Conservation (phyloP, 1,140 invertebrate species). For the Drosophila miranda region DNA sequence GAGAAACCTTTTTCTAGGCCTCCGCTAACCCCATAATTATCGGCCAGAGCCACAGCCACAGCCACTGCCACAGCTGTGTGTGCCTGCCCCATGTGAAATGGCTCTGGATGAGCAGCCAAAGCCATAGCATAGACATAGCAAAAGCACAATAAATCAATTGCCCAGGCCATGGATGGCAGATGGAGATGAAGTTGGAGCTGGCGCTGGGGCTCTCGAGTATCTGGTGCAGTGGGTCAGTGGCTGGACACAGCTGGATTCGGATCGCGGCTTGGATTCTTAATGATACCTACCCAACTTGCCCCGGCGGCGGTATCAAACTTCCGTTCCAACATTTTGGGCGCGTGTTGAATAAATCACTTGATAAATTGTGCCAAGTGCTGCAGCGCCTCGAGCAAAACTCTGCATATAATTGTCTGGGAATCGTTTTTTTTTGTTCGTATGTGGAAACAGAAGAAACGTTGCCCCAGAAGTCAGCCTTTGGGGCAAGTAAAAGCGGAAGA, state of each 20-base stretch:
- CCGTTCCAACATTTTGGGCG: slow-evolving; percentile 31
- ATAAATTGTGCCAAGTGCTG: slow-evolving; percentile 71
- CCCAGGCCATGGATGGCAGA: slow-evolving; percentile 33
- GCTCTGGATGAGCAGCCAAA: slow-evolving; percentile 64
- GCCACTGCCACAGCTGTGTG: slow-evolving; percentile 29
- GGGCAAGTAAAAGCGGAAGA: too few relatives aligned
- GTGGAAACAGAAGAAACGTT: not conserved
- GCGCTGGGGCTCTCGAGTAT: slow-evolving; percentile 25
- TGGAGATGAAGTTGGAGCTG: slow-evolving; percentile 27
- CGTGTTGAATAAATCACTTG: slow-evolving; percentile 79
- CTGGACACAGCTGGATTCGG: slow-evolving; percentile 58
- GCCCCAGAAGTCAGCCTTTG: too few relatives aligned
- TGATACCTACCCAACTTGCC: slow-evolving; percentile 32
- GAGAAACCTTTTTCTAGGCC: slow-evolving; percentile 37
- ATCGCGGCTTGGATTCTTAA: slow-evolving; percentile 48
- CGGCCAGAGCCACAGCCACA: slow-evolving; percentile 50
- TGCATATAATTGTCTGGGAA: slow-evolving; percentile 42
- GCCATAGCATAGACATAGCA: slow-evolving; percentile 9
- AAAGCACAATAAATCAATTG: slow-evolving; percentile 67
- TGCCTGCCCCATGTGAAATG: slow-evolving; percentile 60
- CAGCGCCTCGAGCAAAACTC: slow-evolving; percentile 29
- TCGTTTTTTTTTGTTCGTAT: not conserved
- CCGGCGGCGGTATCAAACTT: slow-evolving; percentile 36
- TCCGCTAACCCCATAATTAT: slow-evolving; percentile 61
- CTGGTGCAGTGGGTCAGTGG: slow-evolving; percentile 73